Evolutionary conservation across 2,888 invertebrate species (phyloP).

Genomic region (Vannuccia rotundouncinata): DNA sequence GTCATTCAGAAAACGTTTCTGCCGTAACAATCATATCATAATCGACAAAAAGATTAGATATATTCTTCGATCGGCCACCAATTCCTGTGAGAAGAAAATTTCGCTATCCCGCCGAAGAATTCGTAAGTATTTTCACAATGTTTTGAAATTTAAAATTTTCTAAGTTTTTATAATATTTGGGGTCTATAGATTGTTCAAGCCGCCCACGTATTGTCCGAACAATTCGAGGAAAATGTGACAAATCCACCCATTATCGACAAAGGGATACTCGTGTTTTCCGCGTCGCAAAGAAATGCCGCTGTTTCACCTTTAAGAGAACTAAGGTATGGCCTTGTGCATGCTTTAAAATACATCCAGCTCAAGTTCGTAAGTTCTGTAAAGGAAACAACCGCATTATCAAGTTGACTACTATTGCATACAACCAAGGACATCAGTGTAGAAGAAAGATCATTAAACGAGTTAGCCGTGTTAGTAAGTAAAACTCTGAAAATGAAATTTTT

Average conservation of each 20-base stretch:
- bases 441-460: background rate
- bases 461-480: background rate
- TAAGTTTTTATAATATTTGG: too few relatives aligned
- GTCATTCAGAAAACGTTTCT: background rate
- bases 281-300: slow-evolving; percentile 23
- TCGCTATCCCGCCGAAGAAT: slow-evolving; percentile 1
- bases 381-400: background rate
- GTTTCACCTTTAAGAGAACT: background rate
- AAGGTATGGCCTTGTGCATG: slow-evolving; percentile 25
- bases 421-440: background rate
- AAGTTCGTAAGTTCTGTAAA: background rate
- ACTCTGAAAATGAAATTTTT: background rate
- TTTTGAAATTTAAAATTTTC: too few relatives aligned
- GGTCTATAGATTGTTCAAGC: slow-evolving; percentile 9
- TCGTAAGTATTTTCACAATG: slow-evolving; percentile 7
- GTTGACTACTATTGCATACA: background rate
- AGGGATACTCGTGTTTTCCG: background rate
- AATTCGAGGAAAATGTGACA: slow-evolving; percentile 18
- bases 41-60: slow-evolving; percentile 19
- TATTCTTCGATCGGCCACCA: background rate
- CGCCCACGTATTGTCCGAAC: background rate
- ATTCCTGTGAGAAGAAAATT: slow-evolving; percentile 25
- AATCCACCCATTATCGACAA: slow-evolving; percentile 1
- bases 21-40: slow-evolving; percentile 10
- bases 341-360: slow-evolving; percentile 29